Conservation (phyloP, 2,113 vertebrate species). For the Oreotragus oreotragus region DNA sequence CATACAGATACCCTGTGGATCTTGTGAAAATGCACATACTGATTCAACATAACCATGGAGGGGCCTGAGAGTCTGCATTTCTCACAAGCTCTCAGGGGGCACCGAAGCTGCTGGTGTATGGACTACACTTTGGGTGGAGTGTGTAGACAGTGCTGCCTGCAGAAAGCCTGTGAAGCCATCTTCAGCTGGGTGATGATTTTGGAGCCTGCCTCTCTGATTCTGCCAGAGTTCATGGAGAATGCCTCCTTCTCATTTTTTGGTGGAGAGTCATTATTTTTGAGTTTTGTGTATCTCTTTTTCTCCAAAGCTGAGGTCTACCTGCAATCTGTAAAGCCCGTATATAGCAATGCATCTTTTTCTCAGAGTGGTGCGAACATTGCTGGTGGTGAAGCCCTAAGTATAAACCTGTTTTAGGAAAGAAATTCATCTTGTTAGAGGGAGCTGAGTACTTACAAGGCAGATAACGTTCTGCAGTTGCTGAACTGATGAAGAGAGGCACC, state of each 20-base stretch:
- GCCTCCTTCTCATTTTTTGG: not conserved
- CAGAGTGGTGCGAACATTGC: not conserved
- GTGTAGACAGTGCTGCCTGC: not conserved
- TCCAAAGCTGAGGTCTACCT: not conserved
- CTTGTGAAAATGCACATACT: not conserved
- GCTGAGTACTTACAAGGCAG: slow-evolving; percentile 62
- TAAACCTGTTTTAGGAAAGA: slow-evolving; percentile 39
- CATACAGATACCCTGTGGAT: not conserved
- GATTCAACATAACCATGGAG: not conserved
- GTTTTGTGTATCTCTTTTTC: not conserved
- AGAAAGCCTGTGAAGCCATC: not conserved
- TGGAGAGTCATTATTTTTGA: not conserved
- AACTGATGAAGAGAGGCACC: slow-evolving; percentile 55
- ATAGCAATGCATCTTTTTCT: not conserved
- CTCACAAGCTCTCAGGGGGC: no score
- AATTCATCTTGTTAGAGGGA: slow-evolving; percentile 57
- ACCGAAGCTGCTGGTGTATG: not conserved
- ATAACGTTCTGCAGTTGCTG: slow-evolving; percentile 47
- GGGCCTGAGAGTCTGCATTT: not conserved
- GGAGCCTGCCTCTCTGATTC: not conserved
- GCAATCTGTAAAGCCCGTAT: not conserved
- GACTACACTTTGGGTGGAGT: not conserved
- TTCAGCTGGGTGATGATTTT: not conserved
- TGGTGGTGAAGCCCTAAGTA: not conserved
- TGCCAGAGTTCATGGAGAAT: not conserved